Evolutionary conservation across 2,797 vertebrate species (phyloP).

Genomic region (Periparus ater): DNA sequence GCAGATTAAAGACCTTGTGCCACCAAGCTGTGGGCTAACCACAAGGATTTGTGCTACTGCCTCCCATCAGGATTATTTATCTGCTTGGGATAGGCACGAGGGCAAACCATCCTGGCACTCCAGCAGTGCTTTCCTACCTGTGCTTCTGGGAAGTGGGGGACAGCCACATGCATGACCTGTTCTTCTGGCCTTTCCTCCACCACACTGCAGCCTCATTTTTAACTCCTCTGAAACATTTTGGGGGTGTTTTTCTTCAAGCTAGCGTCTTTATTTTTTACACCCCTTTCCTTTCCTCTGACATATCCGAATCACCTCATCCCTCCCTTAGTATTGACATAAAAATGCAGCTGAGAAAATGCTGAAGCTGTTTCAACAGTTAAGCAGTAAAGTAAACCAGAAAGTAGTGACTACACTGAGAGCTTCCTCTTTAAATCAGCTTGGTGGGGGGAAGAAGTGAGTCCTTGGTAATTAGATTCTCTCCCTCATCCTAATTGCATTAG

Average conservation of each 20-base stretch:
- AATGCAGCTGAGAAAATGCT: slow-evolving; percentile 53
- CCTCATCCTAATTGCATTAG: slow-evolving; percentile 58
- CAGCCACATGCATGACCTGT: slow-evolving; percentile 77
- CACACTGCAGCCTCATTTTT: slow-evolving; percentile 28
- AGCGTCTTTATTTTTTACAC: background rate
- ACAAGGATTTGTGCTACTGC: background rate
- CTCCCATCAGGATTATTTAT: slow-evolving; percentile 46
- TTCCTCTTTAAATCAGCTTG: slow-evolving; percentile 43
- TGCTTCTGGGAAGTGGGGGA: slow-evolving; percentile 44
- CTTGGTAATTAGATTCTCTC: slow-evolving; percentile 69
- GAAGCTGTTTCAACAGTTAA: slow-evolving; percentile 44
- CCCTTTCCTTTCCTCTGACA: background rate
- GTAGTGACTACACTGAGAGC: background rate
- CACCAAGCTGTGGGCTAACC: background rate
- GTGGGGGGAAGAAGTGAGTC: slow-evolving; percentile 45
- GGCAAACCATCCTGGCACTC: slow-evolving; percentile 65
- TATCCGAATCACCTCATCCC: background rate
- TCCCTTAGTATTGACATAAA: slow-evolving; percentile 21
- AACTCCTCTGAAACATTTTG: slow-evolving; percentile 13
- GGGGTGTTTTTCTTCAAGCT: background rate
- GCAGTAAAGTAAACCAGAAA: slow-evolving; percentile 51
- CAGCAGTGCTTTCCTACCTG: slow-evolving; percentile 28
- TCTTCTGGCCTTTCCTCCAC: slow-evolving; percentile 72
- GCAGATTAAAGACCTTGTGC: background rate
- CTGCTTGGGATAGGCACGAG: slow-evolving; percentile 54